Conservation (phyloP, 1,140 invertebrate genomes). For the Propsilocerus akamusi region DNA sequence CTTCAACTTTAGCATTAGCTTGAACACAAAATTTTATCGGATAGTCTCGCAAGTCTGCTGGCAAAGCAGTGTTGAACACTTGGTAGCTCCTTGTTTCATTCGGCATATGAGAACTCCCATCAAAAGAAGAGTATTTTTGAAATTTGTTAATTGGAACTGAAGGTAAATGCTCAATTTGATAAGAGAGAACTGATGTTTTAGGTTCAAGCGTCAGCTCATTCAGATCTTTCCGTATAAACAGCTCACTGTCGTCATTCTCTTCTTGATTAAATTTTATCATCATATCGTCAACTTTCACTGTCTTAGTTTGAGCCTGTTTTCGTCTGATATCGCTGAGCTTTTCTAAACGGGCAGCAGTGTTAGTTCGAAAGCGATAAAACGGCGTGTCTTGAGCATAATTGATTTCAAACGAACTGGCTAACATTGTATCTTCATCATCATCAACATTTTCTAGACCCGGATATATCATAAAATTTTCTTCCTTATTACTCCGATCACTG, state of each 20-base stretch:
- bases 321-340: slow-evolving; percentile 74
- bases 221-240: slow-evolving; percentile 39
- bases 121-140: slow-evolving; percentile 76
- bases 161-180: slow-evolving; percentile 55
- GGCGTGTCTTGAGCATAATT: slow-evolving; percentile 55
- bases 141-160: slow-evolving; percentile 66
- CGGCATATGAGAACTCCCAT: slow-evolving; percentile 67
- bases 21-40: slow-evolving; percentile 66
- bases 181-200: slow-evolving; percentile 39
- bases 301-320: slow-evolving; percentile 56
- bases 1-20: slow-evolving; percentile 66
- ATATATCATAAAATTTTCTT: slow-evolving; percentile 43
- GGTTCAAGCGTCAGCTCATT: slow-evolving; percentile 15
- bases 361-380: slow-evolving; percentile 56
- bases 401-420: slow-evolving; percentile 46
- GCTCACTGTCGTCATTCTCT: slow-evolving; percentile 32
- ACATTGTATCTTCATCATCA: slow-evolving; percentile 44
- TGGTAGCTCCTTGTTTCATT: slow-evolving; percentile 56
- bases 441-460: slow-evolving; percentile 58
- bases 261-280: slow-evolving; percentile 23
- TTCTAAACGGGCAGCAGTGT: slow-evolving; percentile 76
- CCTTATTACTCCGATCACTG: slow-evolving; percentile 27
- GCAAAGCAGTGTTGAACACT: slow-evolving; percentile 76
- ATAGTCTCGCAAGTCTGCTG: slow-evolving; percentile 58
- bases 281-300: slow-evolving; percentile 54